Conservation (phyloP, 2,797 vertebrate genomes). For the Eleutherodactylus coqui region DNA sequence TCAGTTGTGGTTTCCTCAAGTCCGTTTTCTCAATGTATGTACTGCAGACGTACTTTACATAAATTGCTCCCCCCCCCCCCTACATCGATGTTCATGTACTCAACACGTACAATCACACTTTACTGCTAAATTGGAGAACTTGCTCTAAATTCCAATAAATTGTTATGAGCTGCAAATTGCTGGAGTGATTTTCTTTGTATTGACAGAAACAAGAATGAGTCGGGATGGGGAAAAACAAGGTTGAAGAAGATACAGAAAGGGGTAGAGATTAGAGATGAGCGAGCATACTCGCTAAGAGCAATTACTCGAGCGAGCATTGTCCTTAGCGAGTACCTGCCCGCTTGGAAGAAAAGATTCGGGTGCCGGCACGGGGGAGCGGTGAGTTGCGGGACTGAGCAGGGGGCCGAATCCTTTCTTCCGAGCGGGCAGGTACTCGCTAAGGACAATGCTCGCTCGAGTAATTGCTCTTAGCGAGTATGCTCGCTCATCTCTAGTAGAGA, state of each 20-base stretch:
- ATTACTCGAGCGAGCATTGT: too few species aligned
- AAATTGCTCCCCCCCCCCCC: background rate
- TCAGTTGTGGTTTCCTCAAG: conserved; percentile 64
- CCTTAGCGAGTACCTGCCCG: too few species aligned
- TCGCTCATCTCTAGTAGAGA: too few species aligned
- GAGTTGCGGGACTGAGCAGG: too few species aligned
- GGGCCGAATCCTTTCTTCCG: too few species aligned
- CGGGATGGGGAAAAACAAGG: background rate
- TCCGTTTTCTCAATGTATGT: conserved; percentile 9
- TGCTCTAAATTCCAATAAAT: background rate
- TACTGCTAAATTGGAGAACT: background rate
- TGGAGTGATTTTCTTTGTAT: background rate
- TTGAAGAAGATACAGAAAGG: background rate
- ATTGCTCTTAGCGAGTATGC: too few species aligned
- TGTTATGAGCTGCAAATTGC: background rate
- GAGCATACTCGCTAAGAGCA: too few species aligned
- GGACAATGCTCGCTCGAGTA: too few species aligned
- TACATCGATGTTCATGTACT: background rate
- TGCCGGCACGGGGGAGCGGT: too few species aligned
- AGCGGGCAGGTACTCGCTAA: too few species aligned
- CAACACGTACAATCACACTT: background rate
- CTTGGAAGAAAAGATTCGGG: too few species aligned
- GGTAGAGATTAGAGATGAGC: too few species aligned
- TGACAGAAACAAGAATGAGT: background rate
- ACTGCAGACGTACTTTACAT: background rate